Conservation (phyloP, 2,888 invertebrate species). For the Melinaea marsaeus region DNA sequence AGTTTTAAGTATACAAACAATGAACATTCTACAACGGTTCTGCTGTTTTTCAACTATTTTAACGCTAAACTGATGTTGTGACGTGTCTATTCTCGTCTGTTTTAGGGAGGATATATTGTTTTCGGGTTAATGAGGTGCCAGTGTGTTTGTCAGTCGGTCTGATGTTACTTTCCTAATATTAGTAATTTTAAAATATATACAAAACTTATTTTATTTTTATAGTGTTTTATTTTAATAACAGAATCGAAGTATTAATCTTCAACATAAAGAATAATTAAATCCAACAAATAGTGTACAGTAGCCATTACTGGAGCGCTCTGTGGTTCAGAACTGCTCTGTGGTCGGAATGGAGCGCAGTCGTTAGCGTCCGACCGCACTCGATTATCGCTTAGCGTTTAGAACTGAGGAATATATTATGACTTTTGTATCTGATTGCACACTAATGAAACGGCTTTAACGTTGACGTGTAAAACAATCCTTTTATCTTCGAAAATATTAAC, state of each 20-base stretch:
- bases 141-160: background rate
- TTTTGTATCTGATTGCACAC: slow-evolving; percentile 5
- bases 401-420: slow-evolving; percentile 8
- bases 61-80: background rate
- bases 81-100: slow-evolving; percentile 1
- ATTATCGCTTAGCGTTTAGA: slow-evolving; percentile 20
- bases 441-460: background rate
- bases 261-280: slow-evolving; percentile 11
- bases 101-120: background rate
- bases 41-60: too few species aligned
- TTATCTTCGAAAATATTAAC: background rate
- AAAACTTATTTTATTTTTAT: too few species aligned
- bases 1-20: too few species aligned
- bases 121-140: background rate
- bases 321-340: slow-evolving; percentile 19
- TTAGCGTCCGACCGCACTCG: slow-evolving; percentile 22
- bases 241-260: too few species aligned
- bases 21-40: too few species aligned
- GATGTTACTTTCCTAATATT: background rate
- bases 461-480: background rate
- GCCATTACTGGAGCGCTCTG: slow-evolving; percentile 18
- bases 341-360: slow-evolving; percentile 13
- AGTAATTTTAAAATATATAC: too few species aligned
- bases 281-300: slow-evolving; percentile 16
- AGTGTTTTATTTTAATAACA: too few species aligned